Evolutionary conservation across 1,140 invertebrate species (phyloP).

Genomic region (Drosophila nasuta): DNA sequence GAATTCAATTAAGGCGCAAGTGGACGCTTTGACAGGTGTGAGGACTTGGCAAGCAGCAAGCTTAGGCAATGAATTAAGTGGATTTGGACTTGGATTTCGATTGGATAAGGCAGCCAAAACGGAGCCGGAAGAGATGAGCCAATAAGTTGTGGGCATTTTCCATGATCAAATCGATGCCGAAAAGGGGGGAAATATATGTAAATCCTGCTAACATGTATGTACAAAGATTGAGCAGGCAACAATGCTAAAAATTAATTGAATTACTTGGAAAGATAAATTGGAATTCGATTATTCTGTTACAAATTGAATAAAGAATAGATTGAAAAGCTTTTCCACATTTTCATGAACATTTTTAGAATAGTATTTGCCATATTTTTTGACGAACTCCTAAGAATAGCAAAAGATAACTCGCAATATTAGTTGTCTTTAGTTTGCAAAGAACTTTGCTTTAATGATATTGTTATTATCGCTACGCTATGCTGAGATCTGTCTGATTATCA

Average conservation of each 20-base stretch:
- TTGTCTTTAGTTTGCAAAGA: no score
- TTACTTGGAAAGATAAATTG: neutral
- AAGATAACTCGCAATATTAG: no score
- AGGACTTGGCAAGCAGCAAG: conserved; percentile 50
- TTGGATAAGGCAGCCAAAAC: conserved; percentile 9
- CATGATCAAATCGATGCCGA: conserved; percentile 19
- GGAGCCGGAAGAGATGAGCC: conserved; percentile 1
- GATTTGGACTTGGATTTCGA: conserved; percentile 14
- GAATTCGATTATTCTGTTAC: neutral
- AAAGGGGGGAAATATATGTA: neutral
- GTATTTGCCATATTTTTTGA: no score
- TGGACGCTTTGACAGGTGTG: conserved; percentile 61
- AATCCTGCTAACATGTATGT: no score
- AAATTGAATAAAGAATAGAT: no score
- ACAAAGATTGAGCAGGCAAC: no score
- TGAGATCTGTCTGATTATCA: conserved; percentile 17
- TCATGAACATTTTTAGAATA: neutral
- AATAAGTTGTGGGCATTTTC: neutral
- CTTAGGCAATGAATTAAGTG: conserved; percentile 68
- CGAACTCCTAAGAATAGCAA: no score
- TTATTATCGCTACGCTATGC: neutral
- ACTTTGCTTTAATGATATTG: neutral
- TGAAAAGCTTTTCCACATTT: neutral
- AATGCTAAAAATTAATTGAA: conserved; percentile 2
- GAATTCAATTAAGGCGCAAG: conserved; percentile 78